Base-by-base conservation (phyloP, 1,140 invertebrate species). In the Pristionchus pacificus region DNA sequence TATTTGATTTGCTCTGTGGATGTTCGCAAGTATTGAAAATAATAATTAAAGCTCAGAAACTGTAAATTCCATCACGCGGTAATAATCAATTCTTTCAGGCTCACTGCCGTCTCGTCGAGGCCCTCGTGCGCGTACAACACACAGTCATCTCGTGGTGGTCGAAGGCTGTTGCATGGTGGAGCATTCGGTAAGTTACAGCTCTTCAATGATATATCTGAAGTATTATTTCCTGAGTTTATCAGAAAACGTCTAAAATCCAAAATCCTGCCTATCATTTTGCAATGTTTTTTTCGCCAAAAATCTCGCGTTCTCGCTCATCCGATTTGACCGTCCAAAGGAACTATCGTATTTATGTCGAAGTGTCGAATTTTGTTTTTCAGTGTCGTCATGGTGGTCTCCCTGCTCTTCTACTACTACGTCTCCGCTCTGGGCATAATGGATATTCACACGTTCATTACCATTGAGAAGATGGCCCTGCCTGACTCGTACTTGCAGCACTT, bases 391-490 rank as follows among this genome's bases (percentile, higher is more conserved):
- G 27, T 38, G 3, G 2, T 75, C 49, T 27, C 77, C 1, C 84
- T 84, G 82, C 25, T 24, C 24, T 58, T 14, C 24, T 81, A 81
- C 65, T 81, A 80, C 59, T 76, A 76, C 62, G 63, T 84, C 15
- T 83, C 77, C 25, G 83, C 64, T 60, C 28, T 74, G 28, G 79
- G 79, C n/a, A 84, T 81, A 49, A 58, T 58, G 13, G 28, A 69
- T 30, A 61, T 81, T 13, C 68, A 82, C 29, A 75, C 82, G 14
- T 82, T 84, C 32, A 81, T 84, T 60, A 72, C 77, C 10, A 81
- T 81, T 30, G 80, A 83, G 55, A 84, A 84, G 70, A 81, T 81
- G 79, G 79, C 79, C 2, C 72, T 81, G 2, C 82, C 82, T 30
- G 68, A 81, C 64, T 81, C 79, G 3, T 81, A 81, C 61, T 68